phyloP scores from a whole-genome alignment of 2,888 invertebrate genomes.

The Tromatobia lineatoria region DNA sequence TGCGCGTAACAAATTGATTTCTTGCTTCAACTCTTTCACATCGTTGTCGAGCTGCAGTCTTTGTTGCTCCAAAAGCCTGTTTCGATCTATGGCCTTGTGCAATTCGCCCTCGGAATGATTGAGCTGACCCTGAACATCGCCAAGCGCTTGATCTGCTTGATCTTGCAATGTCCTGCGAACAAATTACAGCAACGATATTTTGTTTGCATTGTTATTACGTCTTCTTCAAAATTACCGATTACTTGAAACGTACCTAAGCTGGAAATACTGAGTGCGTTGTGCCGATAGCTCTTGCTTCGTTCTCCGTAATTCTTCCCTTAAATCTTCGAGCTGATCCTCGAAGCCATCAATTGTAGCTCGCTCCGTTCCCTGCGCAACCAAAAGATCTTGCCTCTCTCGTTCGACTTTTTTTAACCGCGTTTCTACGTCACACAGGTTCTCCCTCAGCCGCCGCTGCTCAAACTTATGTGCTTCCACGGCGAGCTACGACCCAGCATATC shows the following conservation, averaged over 20 bases:
- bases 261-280: constrained; percentile 87
- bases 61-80: constrained; percentile 87
- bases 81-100: constrained; percentile 87
- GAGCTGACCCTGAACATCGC: constrained; percentile 90
- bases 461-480: constrained; percentile 85
- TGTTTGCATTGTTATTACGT: background rate
- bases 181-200: background rate
- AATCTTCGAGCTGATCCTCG: constrained; percentile 87
- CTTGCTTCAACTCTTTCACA: constrained; percentile 88
- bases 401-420: constrained; percentile 86
- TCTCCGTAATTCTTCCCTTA: constrained; percentile 86
- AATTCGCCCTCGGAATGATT: constrained; percentile 89
- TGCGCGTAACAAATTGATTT: constrained; percentile 88
- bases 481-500: constrained; percentile 74
- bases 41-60: constrained; percentile 88
- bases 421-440: constrained; percentile 86
- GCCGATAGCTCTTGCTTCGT: constrained; percentile 87
- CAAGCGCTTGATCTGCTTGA: constrained; percentile 91
- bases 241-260: constrained; percentile 86
- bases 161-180: constrained; percentile 89
- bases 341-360: constrained; percentile 87
- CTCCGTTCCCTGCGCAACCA: constrained; percentile 86
- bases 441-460: constrained; percentile 86
- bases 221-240: background rate
- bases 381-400: constrained; percentile 86